Base-by-base conservation (phyloP, 2,113 vertebrate species). In the Stegostoma tigrinum region DNA sequence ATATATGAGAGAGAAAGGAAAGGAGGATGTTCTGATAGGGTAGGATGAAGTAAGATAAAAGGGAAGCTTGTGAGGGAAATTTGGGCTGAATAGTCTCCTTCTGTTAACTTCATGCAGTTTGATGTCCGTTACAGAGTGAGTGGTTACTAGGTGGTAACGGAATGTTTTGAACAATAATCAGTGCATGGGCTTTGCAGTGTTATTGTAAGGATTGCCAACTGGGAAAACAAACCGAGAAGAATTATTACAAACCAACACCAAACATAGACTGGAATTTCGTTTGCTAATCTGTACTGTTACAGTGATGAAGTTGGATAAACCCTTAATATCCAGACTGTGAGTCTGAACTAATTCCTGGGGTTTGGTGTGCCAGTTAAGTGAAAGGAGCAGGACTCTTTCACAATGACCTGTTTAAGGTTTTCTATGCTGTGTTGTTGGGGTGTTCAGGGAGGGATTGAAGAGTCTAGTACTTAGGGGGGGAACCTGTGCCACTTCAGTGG, bases 201-300 rank as follows among this genome's bases (percentile, higher is more conserved):
- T 64, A 45, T 70, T 70, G 86, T 24, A 61, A 89, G 30, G 10
- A 89, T 48, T 52, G 48, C 55, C 52, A 91, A 91, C 61, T 45
- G 85, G 85, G 10, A 48, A 93, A 93, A 38, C 52, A 66, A 30
- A 55, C 90, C 19, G 23, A 21, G 8, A n/a, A 70, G 38, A 95
- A 95, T 48, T 45, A 72, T 45, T 70, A 45, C 67, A 68, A 70
- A 91, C 34, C 30, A 45, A 48, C 38, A 48, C 93, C 68, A 95
- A 70, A 95, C 42, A 70, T 95, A 95, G 93, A 34, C 45, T 52
- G 67, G 93, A 95, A 72, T 70, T 70, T 95, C 42, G 14, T 48
- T 70, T 52, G 66, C 23, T 70, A 15, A 30, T 48, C 30, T 91
- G 55, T 66, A 34, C 61, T 91, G 87, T n/a, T 52, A 34, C 4